Base-by-base conservation (phyloP, 53 echinoderm and acorn worm species). In the Crossaster papposus region DNA sequence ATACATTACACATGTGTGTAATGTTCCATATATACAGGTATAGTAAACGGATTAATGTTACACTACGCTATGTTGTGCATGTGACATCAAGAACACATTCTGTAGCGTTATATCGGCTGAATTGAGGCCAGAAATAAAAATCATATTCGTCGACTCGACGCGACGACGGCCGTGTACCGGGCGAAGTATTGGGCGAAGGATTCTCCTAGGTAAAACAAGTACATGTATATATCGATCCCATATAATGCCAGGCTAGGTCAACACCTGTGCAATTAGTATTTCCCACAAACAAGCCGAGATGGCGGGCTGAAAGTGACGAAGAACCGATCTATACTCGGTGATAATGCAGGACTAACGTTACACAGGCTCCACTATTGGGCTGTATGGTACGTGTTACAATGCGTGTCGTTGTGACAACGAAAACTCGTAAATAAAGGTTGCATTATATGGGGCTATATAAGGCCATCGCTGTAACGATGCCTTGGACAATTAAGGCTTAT, bases 221-320 rank as follows among this genome's bases (percentile, higher is more conserved):
- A 34, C 34, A 2, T 22, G 22, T 0, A n/a, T 29, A 9, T 36
- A 83, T 83, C 83, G 83, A 83, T 70, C 68, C 68, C 30, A 37
- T 33, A 26, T 14, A 65, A 36, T 71, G 73, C 85, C 31, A 29
- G 29, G 54, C 72, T 23, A 72, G 72, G 54, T 85, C 73, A 85
- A 72, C 85, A 85, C 85, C 85, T 85, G 85, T 51, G 73, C 53
- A 54, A 85, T 51, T 72, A 65, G 70, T 44, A 10, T 83, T 65
- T 83, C 50, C 31, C 36, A 28, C 15, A 83, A 68, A 68, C 68
- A 68, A 68, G 68, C 68, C 68, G 68, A 68, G 4, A 68, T 68
- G 68, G 68, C 68, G 68, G 2, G 28, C 28, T 26, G 24, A 28
- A 23, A 26, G 68, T 68, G 68, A 68, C 20, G 11, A 28, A 5